Percentiles rank a stretch among this genome's conserved stretches.
Conservation (phyloP, 2,797 vertebrate genomes). For the Nannoperca australis region DNA sequence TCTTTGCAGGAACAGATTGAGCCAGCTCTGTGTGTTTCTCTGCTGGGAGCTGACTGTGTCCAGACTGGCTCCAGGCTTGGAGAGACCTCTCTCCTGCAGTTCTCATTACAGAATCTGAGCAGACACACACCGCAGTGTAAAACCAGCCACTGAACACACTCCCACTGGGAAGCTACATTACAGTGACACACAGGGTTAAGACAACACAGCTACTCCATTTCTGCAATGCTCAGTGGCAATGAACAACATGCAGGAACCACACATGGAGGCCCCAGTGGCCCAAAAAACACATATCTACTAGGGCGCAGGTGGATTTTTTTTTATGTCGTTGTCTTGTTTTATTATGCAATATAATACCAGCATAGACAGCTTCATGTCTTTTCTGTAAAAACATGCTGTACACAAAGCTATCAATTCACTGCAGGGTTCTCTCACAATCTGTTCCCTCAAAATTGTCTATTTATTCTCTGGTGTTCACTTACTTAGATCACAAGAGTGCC, state of each 20-base stretch:
- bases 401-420: slow-evolving; percentile 26
- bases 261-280: slow-evolving; percentile 11
- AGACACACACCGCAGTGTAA: slow-evolving; percentile 50
- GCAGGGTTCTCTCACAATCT: slow-evolving; percentile 17
- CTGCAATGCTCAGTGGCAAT: slow-evolving; percentile 51
- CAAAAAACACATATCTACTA: slow-evolving; percentile 6
- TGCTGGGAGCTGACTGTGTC: slow-evolving; percentile 47
- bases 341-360: background rate
- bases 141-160: slow-evolving; percentile 51
- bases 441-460: background rate
- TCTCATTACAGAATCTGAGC: slow-evolving; percentile 70
- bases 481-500: background rate
- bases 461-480: slow-evolving; percentile 2
- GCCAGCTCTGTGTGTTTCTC: slow-evolving; percentile 39
- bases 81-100: slow-evolving; percentile 59
- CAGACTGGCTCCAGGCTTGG: slow-evolving; percentile 47
- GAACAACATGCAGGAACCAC: slow-evolving; percentile 19
- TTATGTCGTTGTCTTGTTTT: background rate
- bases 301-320: background rate
- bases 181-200: slow-evolving; percentile 62
- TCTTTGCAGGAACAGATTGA: slow-evolving; percentile 29
- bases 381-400: slow-evolving; percentile 23
- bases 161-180: slow-evolving; percentile 57
- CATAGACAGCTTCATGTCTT: slow-evolving; percentile 15
- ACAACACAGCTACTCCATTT: slow-evolving; percentile 55